phyloP scores from a whole-genome alignment of 2,888 invertebrate species.

The Amblyteles armatorius region DNA sequence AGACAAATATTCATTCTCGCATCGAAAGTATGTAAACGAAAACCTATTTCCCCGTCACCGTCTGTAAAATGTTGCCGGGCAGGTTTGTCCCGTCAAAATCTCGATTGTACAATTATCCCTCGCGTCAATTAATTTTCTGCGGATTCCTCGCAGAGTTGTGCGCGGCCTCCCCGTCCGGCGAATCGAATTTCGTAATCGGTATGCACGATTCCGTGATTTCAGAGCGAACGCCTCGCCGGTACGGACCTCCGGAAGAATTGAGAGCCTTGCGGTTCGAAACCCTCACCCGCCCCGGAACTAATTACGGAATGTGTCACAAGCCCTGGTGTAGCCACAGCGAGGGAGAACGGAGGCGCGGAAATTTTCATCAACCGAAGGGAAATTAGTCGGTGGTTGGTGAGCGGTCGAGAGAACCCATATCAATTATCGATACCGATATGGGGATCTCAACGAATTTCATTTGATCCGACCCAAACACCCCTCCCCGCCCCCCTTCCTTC shows the following conservation, averaged over 20 bases:
- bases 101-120: neutral
- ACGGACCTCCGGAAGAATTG: neutral
- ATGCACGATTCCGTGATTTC: neutral
- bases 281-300: neutral
- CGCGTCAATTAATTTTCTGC: neutral
- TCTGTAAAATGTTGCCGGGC: neutral
- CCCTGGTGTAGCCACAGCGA: neutral
- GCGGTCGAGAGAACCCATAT: conserved; percentile 12
- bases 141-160: neutral
- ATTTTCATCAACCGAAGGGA: neutral
- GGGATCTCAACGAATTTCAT: conserved; percentile 21
- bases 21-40: conserved; percentile 9
- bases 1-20: conserved; percentile 29
- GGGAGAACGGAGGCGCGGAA: neutral
- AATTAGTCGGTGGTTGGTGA: conserved; percentile 20
- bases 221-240: neutral
- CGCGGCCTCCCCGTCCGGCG: too few relatives aligned
- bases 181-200: neutral
- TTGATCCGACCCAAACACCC: neutral
- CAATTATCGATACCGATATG: conserved; percentile 34
- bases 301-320: conserved; percentile 16
- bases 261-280: neutral
- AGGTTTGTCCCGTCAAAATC: neutral
- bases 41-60: neutral
- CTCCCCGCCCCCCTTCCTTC: neutral